A percentile compares a stretch with the other conserved stretches of the same genome.
These are phyloP conservation scores for Platypus cylindrus DNA, from an alignment of 2,888 invertebrate species.

Conservation along the genomic window DNA sequence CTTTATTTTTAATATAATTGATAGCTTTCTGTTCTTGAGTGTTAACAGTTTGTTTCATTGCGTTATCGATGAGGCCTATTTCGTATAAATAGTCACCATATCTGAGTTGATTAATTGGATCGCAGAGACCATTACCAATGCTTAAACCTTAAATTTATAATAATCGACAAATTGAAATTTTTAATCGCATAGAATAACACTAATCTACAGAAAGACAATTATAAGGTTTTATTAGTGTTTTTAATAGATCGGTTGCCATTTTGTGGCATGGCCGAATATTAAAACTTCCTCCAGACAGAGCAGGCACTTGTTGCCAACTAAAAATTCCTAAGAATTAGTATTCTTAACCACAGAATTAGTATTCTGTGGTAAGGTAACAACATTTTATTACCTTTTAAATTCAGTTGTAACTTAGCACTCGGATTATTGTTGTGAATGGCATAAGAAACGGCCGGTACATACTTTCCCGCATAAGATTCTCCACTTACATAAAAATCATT, in stretches of 20 bases:
- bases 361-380: no score
- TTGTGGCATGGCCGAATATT: no score
- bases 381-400: slow-evolving; percentile 45
- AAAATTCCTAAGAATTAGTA: no score
- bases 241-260: no score
- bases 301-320: no score
- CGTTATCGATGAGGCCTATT: slow-evolving; percentile 55
- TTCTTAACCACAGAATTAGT: no score
- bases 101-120: slow-evolving; percentile 63
- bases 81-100: slow-evolving; percentile 73
- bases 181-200: neutral
- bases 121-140: slow-evolving; percentile 71
- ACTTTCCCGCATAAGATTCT: slow-evolving; percentile 75
- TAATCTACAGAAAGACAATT: no score
- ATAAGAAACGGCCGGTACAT: slow-evolving; percentile 64
- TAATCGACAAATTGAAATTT: neutral
- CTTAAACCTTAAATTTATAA: slow-evolving; percentile 46
- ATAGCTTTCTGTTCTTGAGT: slow-evolving; percentile 43
- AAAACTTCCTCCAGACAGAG: no score
- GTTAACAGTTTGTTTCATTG: slow-evolving; percentile 47
- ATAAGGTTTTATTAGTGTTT: no score
- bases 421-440: slow-evolving; percentile 55
- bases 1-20: slow-evolving; percentile 46
- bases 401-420: slow-evolving; percentile 48
- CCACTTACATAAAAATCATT: slow-evolving; percentile 80